Conservation (phyloP, 2,797 vertebrate species). For the Acrossocheilus wenchowensis region DNA sequence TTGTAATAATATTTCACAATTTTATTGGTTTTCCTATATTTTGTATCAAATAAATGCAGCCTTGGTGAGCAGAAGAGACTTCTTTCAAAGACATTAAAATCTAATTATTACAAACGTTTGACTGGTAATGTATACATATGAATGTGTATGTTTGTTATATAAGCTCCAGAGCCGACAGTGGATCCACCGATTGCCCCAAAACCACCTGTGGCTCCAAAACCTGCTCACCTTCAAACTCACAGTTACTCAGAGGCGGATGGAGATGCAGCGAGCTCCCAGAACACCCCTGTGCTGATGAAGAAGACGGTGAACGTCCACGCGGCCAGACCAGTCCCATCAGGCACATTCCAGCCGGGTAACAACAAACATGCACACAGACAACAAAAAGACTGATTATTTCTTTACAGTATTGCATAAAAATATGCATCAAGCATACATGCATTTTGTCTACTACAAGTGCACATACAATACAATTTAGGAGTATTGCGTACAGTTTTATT, state of each 20-base stretch:
- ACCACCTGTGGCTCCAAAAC: constrained; percentile 73
- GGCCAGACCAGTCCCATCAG: constrained; percentile 70
- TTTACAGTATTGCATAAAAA: neutral
- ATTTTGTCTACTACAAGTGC: neutral
- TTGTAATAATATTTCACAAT: neutral
- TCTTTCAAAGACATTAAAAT: too few relatives aligned
- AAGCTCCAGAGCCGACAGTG: constrained; percentile 74
- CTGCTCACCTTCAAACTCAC: constrained; percentile 68
- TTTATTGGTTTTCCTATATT: too few relatives aligned
- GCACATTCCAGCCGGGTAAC: constrained; percentile 82
- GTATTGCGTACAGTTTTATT: too few relatives aligned
- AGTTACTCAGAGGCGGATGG: constrained; percentile 67
- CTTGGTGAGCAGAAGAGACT: too few relatives aligned
- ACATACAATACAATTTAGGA: neutral
- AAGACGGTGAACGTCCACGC: constrained; percentile 82
- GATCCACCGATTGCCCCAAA: constrained; percentile 78
- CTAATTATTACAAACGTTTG: too few relatives aligned
- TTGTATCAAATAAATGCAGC: too few relatives aligned
- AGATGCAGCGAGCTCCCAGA: constrained; percentile 57
- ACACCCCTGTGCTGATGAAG: constrained; percentile 79
- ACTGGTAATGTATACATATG: neutral
- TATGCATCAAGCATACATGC: neutral
- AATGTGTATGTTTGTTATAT: constrained; percentile 50
- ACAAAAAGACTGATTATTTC: neutral
- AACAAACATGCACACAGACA: constrained; percentile 12